phyloP scores from a whole-genome alignment of 2,113 vertebrate species.

The Lota lota region DNA sequence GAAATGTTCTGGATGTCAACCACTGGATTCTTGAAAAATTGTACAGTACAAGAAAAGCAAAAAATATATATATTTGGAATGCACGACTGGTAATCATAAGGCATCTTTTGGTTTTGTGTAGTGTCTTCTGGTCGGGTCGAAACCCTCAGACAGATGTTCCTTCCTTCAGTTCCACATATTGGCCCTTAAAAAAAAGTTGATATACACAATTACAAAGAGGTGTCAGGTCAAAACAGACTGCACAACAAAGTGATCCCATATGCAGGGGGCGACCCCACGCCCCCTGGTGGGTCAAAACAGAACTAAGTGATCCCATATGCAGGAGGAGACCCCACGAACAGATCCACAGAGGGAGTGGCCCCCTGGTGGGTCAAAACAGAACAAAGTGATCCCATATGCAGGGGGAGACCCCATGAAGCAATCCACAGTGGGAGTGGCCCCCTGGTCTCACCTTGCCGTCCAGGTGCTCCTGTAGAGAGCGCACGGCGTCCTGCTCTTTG shows the following conservation, averaged over 20 bases:
- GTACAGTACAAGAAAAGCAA: conserved; percentile 60
- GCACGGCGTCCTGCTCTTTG: conserved; percentile 82
- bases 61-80: conserved; percentile 68
- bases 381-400: background rate
- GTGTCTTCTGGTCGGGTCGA: conserved; percentile 37
- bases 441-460: conserved; percentile 71
- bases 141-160: conserved; percentile 72
- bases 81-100: conserved; percentile 75
- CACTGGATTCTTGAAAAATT: conserved; percentile 56
- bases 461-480: conserved; percentile 80
- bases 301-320: background rate
- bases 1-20: conserved; percentile 59
- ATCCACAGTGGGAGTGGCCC: background rate
- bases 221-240: no score
- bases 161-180: conserved; percentile 68
- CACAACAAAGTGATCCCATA: no score
- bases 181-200: conserved; percentile 51
- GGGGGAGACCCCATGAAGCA: background rate
- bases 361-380: background rate
- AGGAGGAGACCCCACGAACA: no score
- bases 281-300: background rate
- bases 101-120: conserved; percentile 71
- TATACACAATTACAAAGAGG: no score
- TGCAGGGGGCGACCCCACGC: no score
- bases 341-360: background rate